phyloP scores from a whole-genome alignment of 1,140 invertebrate genomes.

The Parapsyche elsis region DNA sequence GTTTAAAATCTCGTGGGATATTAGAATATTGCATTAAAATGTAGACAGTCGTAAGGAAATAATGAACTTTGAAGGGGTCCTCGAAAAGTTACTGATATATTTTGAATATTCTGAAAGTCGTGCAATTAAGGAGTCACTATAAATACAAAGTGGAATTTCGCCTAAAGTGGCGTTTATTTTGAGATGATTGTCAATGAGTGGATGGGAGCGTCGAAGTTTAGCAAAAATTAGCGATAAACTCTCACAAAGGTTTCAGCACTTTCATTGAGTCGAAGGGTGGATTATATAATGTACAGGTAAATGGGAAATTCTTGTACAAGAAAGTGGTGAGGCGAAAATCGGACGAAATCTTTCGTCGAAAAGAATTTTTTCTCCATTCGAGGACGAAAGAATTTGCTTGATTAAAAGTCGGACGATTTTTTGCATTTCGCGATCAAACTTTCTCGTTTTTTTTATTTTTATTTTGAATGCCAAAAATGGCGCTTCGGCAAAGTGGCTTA shows the following conservation, averaged over 20 bases:
- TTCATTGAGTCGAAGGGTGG: neutral
- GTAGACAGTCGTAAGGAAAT: no score
- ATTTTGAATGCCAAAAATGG: neutral
- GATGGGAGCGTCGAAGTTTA: no score
- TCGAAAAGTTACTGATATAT: no score
- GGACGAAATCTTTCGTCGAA: conserved; percentile 18
- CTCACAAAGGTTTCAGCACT: conserved; percentile 17
- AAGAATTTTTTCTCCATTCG: conserved; percentile 24
- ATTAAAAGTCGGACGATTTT: conserved; percentile 30
- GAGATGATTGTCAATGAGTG: no score
- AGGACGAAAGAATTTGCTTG: conserved; percentile 39
- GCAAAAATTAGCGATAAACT: no score
- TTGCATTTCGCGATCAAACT: neutral
- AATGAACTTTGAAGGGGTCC: no score
- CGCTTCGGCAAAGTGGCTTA: conserved; percentile 13
- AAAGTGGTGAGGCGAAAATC: neutral
- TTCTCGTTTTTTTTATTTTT: neutral
- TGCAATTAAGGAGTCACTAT: no score
- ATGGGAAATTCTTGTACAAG: conserved; percentile 36
- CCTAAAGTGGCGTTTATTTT: no score
- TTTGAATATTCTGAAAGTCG: no score
- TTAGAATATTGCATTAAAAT: neutral
- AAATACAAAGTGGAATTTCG: no score
- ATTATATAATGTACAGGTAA: conserved; percentile 39
- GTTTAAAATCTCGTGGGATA: neutral